phyloP scores from a whole-genome alignment of 1,140 invertebrate species.

The Drosophila santomea region DNA sequence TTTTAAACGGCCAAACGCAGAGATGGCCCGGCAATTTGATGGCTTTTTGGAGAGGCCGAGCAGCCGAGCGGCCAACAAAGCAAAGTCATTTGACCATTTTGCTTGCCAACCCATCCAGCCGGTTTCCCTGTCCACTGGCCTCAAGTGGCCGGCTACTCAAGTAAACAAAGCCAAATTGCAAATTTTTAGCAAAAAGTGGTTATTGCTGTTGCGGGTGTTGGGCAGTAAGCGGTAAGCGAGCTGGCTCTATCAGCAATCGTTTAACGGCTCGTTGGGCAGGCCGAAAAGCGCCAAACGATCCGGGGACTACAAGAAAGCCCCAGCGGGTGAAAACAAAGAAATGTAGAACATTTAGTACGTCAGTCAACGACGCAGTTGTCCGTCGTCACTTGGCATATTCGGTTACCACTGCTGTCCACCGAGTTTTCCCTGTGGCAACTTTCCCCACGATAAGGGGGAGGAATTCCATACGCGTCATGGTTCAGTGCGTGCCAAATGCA shows the following conservation, averaged over 20 bases:
- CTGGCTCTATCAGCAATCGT: slow-evolving; percentile 70
- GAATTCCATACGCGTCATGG: slow-evolving; percentile 29
- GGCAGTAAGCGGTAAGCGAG: slow-evolving; percentile 20
- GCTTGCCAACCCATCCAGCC: slow-evolving; percentile 31
- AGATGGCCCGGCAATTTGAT: slow-evolving; percentile 53
- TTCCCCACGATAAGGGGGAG: slow-evolving; percentile 44
- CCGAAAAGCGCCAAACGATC: slow-evolving; percentile 44
- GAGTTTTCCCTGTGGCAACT: slow-evolving; percentile 51
- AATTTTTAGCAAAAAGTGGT: slow-evolving; percentile 52
- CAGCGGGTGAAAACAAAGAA: not conserved
- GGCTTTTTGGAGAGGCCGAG: slow-evolving; percentile 50
- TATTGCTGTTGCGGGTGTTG: slow-evolving; percentile 50
- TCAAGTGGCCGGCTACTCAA: slow-evolving; percentile 35
- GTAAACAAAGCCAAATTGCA: slow-evolving; percentile 74
- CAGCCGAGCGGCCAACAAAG: slow-evolving; percentile 3
- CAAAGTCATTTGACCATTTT: slow-evolving; percentile 8
- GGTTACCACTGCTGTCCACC: slow-evolving; percentile 33
- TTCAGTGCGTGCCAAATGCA: slow-evolving; percentile 40
- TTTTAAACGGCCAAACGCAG: slow-evolving; percentile 60
- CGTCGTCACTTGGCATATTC: slow-evolving; percentile 39
- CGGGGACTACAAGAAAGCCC: slow-evolving; percentile 37
- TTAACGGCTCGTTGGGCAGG: slow-evolving; percentile 75
- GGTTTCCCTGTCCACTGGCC: slow-evolving; percentile 40
- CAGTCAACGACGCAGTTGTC: slow-evolving; percentile 18
- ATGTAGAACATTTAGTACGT: slow-evolving; percentile 35